These are phyloP conservation scores for Himalopsyche kuldschensis DNA, from an alignment of 2,888 invertebrate species.

Conservation along the genomic window DNA sequence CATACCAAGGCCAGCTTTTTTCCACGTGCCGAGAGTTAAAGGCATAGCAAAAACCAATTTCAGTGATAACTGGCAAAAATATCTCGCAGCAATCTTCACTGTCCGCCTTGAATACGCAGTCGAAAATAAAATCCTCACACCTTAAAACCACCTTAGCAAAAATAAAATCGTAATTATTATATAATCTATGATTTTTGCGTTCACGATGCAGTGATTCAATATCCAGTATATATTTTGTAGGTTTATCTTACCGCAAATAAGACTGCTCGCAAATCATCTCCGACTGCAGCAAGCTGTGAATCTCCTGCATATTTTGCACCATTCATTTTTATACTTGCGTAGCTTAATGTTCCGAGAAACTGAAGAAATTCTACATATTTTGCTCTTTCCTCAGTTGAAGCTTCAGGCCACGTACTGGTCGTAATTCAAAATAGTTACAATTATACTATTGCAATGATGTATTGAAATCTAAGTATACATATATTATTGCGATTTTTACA, in stretches of 20 bases:
- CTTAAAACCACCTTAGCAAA: slow-evolving; percentile 58
- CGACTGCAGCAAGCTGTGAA: slow-evolving; percentile 44
- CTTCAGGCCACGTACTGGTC: slow-evolving; percentile 37
- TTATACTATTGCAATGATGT: too few relatives aligned
- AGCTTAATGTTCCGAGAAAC: slow-evolving; percentile 55
- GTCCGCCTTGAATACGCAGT: slow-evolving; percentile 71
- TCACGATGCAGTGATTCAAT: not conserved
- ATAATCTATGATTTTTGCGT: not conserved
- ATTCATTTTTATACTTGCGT: slow-evolving; percentile 48
- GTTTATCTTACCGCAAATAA: slow-evolving; percentile 48
- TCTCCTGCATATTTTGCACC: slow-evolving; percentile 46
- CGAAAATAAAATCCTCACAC: slow-evolving; percentile 63
- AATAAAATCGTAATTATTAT: not conserved
- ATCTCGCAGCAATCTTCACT: slow-evolving; percentile 66
- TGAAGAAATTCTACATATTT: slow-evolving; percentile 50
- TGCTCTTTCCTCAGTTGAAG: slow-evolving; percentile 13
- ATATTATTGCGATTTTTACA: too few relatives aligned
- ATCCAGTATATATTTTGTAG: too few relatives aligned
- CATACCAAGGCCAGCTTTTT: slow-evolving; percentile 59
- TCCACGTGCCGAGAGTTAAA: slow-evolving; percentile 69
- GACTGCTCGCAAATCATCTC: slow-evolving; percentile 49
- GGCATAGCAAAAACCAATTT: slow-evolving; percentile 73
- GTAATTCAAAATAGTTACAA: not conserved
- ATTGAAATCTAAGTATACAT: too few relatives aligned
- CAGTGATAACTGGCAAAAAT: slow-evolving; percentile 72